These are phyloP conservation scores for Mirounga angustirostris DNA, from an alignment of 2,113 vertebrate species.

Conservation along the genomic window DNA sequence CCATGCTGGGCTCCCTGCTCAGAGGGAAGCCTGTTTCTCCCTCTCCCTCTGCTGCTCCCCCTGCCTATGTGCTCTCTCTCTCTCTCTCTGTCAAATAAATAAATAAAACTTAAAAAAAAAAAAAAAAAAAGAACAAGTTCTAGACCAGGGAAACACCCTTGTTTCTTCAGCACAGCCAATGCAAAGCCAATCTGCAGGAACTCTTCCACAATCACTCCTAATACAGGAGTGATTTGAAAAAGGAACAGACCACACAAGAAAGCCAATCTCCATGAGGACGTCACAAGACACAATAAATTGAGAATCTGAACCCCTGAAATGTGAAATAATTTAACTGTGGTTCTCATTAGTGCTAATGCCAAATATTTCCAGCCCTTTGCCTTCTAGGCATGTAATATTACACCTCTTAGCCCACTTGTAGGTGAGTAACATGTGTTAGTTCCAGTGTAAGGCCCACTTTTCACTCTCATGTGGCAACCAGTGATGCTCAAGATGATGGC, in stretches of 20 bases:
- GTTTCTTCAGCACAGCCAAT: slow-evolving; percentile 22
- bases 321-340: background rate
- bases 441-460: background rate
- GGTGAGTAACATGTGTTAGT: background rate
- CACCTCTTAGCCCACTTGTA: background rate
- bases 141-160: background rate
- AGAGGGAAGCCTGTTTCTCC: background rate
- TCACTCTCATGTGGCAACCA: background rate
- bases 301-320: background rate
- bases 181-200: background rate
- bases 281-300: background rate
- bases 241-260: background rate
- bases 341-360: background rate
- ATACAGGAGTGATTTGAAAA: background rate
- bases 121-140: background rate
- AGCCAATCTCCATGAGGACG: background rate
- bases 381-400: background rate
- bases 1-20: background rate
- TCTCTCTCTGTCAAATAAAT: background rate
- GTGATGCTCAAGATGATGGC: background rate
- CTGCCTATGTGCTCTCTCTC: background rate
- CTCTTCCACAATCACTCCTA: background rate
- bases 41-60: background rate
- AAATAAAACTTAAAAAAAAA: background rate
- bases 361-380: background rate